phyloP scores from a whole-genome alignment of 2,888 invertebrate species.

The Pelosia muscerda region DNA sequence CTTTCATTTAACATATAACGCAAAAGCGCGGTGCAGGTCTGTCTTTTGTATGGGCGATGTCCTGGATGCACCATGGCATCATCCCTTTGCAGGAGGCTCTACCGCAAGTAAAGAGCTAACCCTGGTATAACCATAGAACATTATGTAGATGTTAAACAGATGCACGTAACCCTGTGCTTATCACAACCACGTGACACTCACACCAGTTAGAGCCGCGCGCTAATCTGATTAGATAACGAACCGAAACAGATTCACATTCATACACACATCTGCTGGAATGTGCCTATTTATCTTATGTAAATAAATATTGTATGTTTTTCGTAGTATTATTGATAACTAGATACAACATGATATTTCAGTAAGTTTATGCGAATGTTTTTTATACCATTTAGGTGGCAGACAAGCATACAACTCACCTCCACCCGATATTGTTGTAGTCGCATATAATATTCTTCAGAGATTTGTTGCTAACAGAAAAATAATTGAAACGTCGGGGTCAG shows the following conservation, averaged over 20 bases:
- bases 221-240: conserved; percentile 59
- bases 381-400: too few relatives aligned
- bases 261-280: conserved; percentile 31
- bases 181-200: conserved; percentile 29
- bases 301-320: conserved; percentile 15
- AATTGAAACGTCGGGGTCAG: too few relatives aligned
- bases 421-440: too few relatives aligned
- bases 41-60: too few relatives aligned
- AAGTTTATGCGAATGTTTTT: neutral
- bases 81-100: too few relatives aligned
- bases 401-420: too few relatives aligned
- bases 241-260: conserved; percentile 42
- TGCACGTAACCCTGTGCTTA: conserved; percentile 10
- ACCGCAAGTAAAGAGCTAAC: too few relatives aligned
- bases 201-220: conserved; percentile 33
- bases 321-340: neutral
- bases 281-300: conserved; percentile 24
- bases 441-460: too few relatives aligned
- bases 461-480: too few relatives aligned
- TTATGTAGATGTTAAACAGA: neutral
- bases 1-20: too few relatives aligned
- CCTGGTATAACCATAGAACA: neutral
- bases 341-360: neutral
- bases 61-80: too few relatives aligned
- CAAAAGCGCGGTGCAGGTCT: too few relatives aligned